A percentile compares a stretch with the other conserved stretches of the same genome.
These are phyloP conservation scores for Xanthia icteritia DNA, from an alignment of 2,888 invertebrate species.

Conservation along the genomic window DNA sequence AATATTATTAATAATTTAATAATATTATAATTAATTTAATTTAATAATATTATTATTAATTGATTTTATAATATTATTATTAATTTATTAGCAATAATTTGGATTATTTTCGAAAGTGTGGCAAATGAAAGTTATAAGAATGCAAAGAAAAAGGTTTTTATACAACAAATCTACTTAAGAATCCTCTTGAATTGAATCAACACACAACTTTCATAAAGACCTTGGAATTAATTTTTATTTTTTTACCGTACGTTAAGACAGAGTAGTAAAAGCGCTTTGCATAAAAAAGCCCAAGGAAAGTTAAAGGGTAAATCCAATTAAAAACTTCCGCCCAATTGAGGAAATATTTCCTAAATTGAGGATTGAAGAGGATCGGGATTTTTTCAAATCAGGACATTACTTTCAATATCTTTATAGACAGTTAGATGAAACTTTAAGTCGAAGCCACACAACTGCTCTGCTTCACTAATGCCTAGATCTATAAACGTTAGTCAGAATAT, in stretches of 20 bases:
- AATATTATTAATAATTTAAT: no score
- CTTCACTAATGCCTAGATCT: not conserved
- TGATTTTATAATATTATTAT: no score
- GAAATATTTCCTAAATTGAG: conserved; percentile 15
- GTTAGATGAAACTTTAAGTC: not conserved
- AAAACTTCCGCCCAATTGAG: conserved; percentile 1
- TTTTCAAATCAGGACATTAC: conserved; percentile 28
- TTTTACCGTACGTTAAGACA: not conserved
- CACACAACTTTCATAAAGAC: not conserved
- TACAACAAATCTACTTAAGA: not conserved
- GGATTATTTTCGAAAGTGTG: not conserved
- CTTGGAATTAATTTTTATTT: conserved; percentile 3
- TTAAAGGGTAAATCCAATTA: conserved; percentile 27
- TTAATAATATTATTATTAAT: no score
- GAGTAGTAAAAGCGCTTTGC: not conserved
- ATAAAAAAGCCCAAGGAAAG: not conserved
- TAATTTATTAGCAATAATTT: no score
- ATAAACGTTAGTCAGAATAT: not conserved
- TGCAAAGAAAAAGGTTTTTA: not conserved
- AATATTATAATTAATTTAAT: no score
- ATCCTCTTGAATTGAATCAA: no score
- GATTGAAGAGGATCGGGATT: not conserved
- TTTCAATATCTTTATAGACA: conserved; percentile 5
- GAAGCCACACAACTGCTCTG: not conserved
- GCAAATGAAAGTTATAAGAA: not conserved